A percentile compares a stretch with the other conserved stretches of the same genome.
Conservation (phyloP, 1,140 invertebrate species). For the Andrena cerasifolii region DNA sequence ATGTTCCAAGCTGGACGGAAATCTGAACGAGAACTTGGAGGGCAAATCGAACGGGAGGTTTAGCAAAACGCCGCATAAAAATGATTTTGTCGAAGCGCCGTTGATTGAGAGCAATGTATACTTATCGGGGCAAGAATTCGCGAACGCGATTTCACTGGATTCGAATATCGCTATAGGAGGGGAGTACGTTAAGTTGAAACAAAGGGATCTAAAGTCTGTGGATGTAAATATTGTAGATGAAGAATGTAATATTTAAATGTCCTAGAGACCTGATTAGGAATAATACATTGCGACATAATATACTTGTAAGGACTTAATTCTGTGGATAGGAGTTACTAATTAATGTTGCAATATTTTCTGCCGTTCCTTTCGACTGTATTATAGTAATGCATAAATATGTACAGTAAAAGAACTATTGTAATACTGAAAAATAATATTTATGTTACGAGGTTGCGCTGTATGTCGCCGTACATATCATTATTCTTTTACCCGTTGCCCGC, state of each 20-base stretch:
- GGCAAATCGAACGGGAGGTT: background rate
- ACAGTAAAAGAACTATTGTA: background rate
- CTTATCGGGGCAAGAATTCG: slow-evolving; percentile 68
- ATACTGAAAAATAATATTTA: slow-evolving; percentile 7
- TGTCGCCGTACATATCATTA: slow-evolving; percentile 32
- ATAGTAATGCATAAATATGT: background rate
- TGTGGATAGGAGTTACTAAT: background rate
- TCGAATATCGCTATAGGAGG: slow-evolving; percentile 38
- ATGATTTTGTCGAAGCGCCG: slow-evolving; percentile 10
- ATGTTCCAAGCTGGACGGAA: slow-evolving; percentile 51
- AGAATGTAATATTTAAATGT: slow-evolving; percentile 52
- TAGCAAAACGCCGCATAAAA: slow-evolving; percentile 4
- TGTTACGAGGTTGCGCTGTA: background rate
- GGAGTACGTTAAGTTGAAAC: slow-evolving; percentile 67
- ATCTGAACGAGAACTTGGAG: background rate
- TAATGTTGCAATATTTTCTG: background rate
- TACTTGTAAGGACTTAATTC: slow-evolving; percentile 7
- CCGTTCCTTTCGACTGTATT: background rate
- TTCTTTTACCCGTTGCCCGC: background rate
- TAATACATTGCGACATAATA: slow-evolving; percentile 35
- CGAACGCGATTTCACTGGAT: slow-evolving; percentile 60
- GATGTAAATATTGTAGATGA: slow-evolving; percentile 47
- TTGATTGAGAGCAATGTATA: slow-evolving; percentile 72
- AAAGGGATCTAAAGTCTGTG: slow-evolving; percentile 73
- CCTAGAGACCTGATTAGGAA: slow-evolving; percentile 29